Evolutionary conservation across 2,797 vertebrate species (phyloP).

Genomic region (Acridotheres tristis): DNA sequence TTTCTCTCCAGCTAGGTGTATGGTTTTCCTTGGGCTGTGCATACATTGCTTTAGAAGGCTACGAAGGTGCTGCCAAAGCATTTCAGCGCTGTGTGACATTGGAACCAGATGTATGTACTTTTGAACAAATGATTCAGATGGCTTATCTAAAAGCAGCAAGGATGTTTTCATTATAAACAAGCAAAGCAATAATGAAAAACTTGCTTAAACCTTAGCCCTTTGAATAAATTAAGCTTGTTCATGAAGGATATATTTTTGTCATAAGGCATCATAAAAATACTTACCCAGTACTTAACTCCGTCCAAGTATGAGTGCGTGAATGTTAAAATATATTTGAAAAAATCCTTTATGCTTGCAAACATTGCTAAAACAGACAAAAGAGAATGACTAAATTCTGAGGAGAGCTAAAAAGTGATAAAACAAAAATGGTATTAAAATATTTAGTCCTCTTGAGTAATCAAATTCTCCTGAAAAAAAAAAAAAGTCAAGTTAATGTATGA

Average conservation of each 20-base stretch:
- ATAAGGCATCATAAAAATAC: background rate
- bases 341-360: background rate
- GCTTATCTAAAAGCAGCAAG: conserved; percentile 48
- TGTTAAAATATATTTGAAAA: background rate
- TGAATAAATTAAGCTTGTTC: background rate
- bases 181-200: conserved; percentile 38
- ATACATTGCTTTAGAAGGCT: conserved; percentile 89
- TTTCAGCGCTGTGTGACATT: conserved; percentile 93
- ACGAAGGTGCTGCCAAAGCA: conserved; percentile 89
- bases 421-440: background rate
- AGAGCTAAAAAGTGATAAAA: background rate
- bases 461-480: background rate
- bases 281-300: background rate
- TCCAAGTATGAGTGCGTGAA: background rate
- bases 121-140: background rate
- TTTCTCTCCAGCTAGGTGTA: conserved; percentile 85
- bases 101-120: conserved; percentile 91
- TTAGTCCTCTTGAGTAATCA: background rate
- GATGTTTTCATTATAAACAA: conserved; percentile 44
- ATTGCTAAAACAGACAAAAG: background rate
- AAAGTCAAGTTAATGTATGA: background rate
- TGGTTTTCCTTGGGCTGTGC: conserved; percentile 98
- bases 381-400: background rate
- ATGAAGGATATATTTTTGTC: background rate
- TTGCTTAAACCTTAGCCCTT: background rate